Evolutionary conservation across 2,888 invertebrate genomes (phyloP).

Genomic region (Polietes domitor): DNA sequence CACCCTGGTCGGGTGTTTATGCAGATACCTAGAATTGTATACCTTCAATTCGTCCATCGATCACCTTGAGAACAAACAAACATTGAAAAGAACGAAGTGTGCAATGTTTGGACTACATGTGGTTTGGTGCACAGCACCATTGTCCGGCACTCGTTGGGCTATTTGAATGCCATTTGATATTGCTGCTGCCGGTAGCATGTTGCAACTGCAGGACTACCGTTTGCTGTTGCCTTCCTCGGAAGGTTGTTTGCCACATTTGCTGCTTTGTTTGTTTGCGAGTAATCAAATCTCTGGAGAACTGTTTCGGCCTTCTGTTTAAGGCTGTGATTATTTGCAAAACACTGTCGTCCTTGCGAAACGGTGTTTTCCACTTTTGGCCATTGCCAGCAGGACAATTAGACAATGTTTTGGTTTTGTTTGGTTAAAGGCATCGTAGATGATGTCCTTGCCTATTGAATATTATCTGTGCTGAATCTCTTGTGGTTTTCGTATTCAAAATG

Average conservation of each 20-base stretch:
- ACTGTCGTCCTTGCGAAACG: slow-evolving; percentile 47
- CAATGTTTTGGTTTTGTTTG: slow-evolving; percentile 82
- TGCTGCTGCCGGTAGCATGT: slow-evolving; percentile 8
- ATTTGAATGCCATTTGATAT: slow-evolving; percentile 11
- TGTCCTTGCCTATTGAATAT: slow-evolving; percentile 12
- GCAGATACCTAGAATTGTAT: slow-evolving; percentile 28
- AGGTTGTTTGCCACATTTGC: slow-evolving; percentile 2
- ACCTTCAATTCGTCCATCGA: slow-evolving; percentile 25
- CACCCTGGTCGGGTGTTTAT: not conserved
- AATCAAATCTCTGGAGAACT: slow-evolving; percentile 46
- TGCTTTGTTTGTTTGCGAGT: slow-evolving; percentile 12
- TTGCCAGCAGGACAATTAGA: slow-evolving; percentile 81
- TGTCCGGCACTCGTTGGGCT: not conserved
- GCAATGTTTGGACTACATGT: slow-evolving; percentile 59
- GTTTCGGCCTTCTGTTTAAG: slow-evolving; percentile 43
- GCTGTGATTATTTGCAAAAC: slow-evolving; percentile 50
- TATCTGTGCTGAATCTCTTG: slow-evolving; percentile 25
- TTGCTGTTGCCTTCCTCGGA: not conserved
- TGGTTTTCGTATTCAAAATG: slow-evolving; percentile 14
- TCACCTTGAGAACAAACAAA: slow-evolving; percentile 16
- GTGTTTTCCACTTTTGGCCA: slow-evolving; percentile 71
- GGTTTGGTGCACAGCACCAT: slow-evolving; percentile 37
- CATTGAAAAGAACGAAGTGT: not conserved
- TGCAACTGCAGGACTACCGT: slow-evolving; percentile 28
- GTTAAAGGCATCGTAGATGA: not conserved